Base-by-base conservation (phyloP, 2,113 vertebrate genomes). In the Mustela lutreola region DNA sequence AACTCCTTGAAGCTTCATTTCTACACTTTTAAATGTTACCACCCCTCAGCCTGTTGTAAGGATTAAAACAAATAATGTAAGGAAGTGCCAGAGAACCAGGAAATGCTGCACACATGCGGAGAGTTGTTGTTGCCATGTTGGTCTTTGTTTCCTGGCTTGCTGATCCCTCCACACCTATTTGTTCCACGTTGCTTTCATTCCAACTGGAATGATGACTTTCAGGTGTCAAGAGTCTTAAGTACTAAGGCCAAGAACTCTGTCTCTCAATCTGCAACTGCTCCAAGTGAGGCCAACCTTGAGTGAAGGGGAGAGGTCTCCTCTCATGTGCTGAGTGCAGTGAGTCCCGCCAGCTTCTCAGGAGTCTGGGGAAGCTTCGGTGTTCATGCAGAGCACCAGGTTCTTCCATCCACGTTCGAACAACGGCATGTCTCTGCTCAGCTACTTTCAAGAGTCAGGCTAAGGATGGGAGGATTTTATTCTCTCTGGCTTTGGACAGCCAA, bases 51-150 rank as follows among this genome's bases (percentile, higher is more conserved):
- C 8, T 63, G 5, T 79, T 28, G 16, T 42, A 89, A 91, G 56
- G 36, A 70, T 93, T 62, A 58, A 95, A 91, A 82, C 3, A 89
- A 93, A 96, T 50, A 75, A 28, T n/a, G 8, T 65, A 67, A 83
- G 56, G 45, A 76, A 60, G 65, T 15, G 31, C 73, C 56, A 58
- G 39, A 31, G 8, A 15, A 7, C 18, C 18, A 45, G 82, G 81
- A 96, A 95, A 36, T 7, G 33, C 26, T 93, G 33, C 31, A n/a
- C 42, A 87, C 73, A 11, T 4, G 48, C 28, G 78, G 2, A 63
- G 60, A 48, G 28, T 65, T 90, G 11, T 75, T 91, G 48, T 39
- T 39, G 62, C 11, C 22, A 26, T 53, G 60, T 19, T 36, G 16
- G 14, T 26, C 62, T 88, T 94, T 81, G 53, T 75, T 50, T 92